A percentile compares a stretch with the other conserved stretches of the same genome.
These are phyloP conservation scores for Octomys mimax DNA, from an alignment of 2,797 vertebrate species.

Conservation along the genomic window DNA sequence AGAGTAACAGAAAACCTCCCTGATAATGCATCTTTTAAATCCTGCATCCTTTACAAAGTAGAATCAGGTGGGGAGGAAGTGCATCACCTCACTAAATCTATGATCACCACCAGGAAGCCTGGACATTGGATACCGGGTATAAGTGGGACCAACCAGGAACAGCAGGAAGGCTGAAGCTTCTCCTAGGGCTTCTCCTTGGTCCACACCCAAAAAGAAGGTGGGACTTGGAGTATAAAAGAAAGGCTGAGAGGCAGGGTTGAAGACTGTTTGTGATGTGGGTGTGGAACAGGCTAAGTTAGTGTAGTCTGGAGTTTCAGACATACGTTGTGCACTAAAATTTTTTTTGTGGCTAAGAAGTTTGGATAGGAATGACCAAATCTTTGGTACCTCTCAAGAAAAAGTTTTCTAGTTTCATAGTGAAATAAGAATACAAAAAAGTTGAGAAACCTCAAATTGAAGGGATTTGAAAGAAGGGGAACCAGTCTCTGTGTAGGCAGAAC, in stretches of 20 bases:
- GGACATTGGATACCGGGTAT: background rate
- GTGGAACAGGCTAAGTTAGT: accelerated
- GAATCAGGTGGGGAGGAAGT: no score
- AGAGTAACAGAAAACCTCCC: background rate
- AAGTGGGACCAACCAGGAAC: background rate
- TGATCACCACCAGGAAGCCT: background rate
- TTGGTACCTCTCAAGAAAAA: background rate
- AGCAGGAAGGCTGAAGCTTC: background rate
- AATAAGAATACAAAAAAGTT: background rate
- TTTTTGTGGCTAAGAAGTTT: background rate
- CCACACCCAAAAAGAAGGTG: background rate
- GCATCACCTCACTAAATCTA: background rate
- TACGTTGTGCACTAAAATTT: accelerated
- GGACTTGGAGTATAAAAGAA: background rate
- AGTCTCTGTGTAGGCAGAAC: background rate
- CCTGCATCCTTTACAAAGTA: background rate
- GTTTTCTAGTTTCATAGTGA: background rate
- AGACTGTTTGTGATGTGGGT: accelerated
- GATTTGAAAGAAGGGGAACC: background rate
- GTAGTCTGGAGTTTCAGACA: background rate
- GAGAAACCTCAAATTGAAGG: background rate
- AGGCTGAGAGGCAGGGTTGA: accelerated
- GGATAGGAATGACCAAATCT: background rate
- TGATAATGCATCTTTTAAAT: constrained; percentile 39
- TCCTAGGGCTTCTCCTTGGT: background rate